phyloP scores from a whole-genome alignment of 2,888 invertebrate species.

The Myopa tessellatipennis region DNA sequence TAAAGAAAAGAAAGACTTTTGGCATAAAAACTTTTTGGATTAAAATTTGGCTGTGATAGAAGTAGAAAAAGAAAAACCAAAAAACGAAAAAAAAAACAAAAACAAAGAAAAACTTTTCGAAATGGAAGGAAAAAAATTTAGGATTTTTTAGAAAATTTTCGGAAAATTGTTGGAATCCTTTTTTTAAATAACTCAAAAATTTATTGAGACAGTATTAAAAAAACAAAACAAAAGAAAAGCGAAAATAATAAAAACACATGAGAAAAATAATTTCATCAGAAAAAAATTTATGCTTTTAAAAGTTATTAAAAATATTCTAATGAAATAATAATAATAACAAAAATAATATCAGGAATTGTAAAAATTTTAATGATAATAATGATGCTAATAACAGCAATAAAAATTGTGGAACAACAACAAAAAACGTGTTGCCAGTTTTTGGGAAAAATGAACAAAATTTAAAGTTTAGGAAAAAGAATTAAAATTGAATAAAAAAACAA shows the following conservation, averaged over 20 bases:
- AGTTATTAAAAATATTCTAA: constrained; percentile 57
- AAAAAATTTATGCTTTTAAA: constrained; percentile 67
- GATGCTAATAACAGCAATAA: constrained; percentile 49
- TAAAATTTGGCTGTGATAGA: constrained; percentile 68
- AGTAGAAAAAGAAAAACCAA: constrained; percentile 48
- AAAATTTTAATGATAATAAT: constrained; percentile 31
- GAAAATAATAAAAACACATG: not conserved
- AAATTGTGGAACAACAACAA: constrained; percentile 39
- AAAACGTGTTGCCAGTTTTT: constrained; percentile 10
- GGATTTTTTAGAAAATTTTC: constrained; percentile 42
- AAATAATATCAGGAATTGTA: too few species aligned
- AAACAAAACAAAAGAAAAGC: not conserved
- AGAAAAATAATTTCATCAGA: not conserved
- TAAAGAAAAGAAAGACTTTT: constrained; percentile 56
- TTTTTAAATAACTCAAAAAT: constrained; percentile 49
- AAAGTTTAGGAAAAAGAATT: constrained; percentile 58
- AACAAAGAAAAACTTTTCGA: constrained; percentile 48
- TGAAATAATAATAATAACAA: constrained; percentile 25
- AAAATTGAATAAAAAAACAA: constrained; percentile 44
- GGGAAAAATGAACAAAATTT: constrained; percentile 60
- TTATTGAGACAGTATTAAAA: constrained; percentile 45
- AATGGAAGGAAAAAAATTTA: too few species aligned
- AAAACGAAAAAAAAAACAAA: constrained; percentile 42
- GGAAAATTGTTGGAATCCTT: not conserved
- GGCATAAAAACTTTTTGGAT: constrained; percentile 57